Percentiles rank a stretch among this genome's conserved stretches.
Evolutionary conservation across 2,797 vertebrate genomes (phyloP).

Genomic region (Aulostomus chinensis): DNA sequence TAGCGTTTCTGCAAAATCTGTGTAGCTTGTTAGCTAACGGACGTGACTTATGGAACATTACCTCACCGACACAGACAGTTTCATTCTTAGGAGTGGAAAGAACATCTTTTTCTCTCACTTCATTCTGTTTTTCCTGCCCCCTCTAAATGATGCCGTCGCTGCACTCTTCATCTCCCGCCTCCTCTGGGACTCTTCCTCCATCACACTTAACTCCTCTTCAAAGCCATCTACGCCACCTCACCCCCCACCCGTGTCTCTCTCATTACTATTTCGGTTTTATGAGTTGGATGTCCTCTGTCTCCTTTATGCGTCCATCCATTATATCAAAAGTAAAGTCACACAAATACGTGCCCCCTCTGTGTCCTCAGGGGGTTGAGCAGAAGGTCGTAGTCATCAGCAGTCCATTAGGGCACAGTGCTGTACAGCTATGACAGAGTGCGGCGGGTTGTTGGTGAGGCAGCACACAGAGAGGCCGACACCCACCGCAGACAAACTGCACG

Average conservation of each 20-base stretch:
- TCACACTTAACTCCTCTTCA: slow-evolving; percentile 64
- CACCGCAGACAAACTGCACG: slow-evolving; percentile 32
- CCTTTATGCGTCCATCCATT: slow-evolving; percentile 56
- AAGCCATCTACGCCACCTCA: slow-evolving; percentile 53
- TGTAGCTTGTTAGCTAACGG: slow-evolving; percentile 42
- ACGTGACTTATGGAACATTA: slow-evolving; percentile 59
- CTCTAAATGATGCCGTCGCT: slow-evolving; percentile 11
- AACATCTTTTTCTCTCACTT: slow-evolving; percentile 44
- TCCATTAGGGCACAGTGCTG: slow-evolving; percentile 71
- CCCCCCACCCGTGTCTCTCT: slow-evolving; percentile 23
- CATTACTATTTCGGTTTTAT: slow-evolving; percentile 68
- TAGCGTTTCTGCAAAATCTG: slow-evolving; percentile 32
- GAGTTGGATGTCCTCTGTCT: slow-evolving; percentile 71
- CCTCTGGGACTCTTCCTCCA: slow-evolving; percentile 61
- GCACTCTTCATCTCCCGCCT: slow-evolving; percentile 21
- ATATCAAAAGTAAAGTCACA: slow-evolving; percentile 54
- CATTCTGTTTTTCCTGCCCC: slow-evolving; percentile 19
- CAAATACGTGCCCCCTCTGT: slow-evolving; percentile 1
- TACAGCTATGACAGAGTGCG: slow-evolving; percentile 49
- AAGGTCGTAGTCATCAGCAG: slow-evolving; percentile 78
- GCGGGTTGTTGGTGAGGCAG: slow-evolving; percentile 35
- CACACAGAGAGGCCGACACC: slow-evolving; percentile 24
- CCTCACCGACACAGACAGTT: slow-evolving; percentile 48
- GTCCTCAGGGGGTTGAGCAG: slow-evolving; percentile 65
- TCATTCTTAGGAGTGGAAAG: slow-evolving; percentile 49